Base-by-base conservation (phyloP, 2,113 vertebrate genomes). In the Cheilinus undulatus region DNA sequence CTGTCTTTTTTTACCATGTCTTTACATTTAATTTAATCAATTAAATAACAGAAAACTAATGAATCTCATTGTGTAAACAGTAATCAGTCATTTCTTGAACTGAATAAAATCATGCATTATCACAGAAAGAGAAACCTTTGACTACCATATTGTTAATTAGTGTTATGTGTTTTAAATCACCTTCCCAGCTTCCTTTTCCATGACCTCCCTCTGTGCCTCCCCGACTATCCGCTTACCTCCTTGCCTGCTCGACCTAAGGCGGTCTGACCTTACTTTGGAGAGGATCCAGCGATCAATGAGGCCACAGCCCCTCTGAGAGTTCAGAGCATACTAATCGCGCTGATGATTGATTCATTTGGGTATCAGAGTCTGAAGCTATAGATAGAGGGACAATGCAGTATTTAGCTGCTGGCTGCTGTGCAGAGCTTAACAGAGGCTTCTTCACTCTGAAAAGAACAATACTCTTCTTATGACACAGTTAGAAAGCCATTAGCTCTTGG, bases 341-440 rank as follows among this genome's bases (percentile, higher is more conserved):
- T 68, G 65, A 86, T 81, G 84, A 91, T 91, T 90, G 89, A 92
- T 90, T 88, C 0, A 81, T 85, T 73, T 77, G 79, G 65, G 78
- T 82, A 89, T 73, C 82, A 74, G 80, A 66, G 58, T 71, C 71
- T 38, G 36, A 26, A 61, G 72, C 73, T 75, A 81, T 63, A 71
- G 69, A 73, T 73, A 63, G 58, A 52, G 68, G 36, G 23, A 56
- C 68, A 68, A 58, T 67, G 76, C 57, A 52, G 78, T 51, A 19
- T 84, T 73, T 66, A 80, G 65, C 58, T 50, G 57, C 58, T 65
- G 67, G 61, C 65, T 59, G 13, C 42, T 52, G 61, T 54, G 51
- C 52, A 51, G 17, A 19, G 32, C 19, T 69, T 22, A 42, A 43
- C 15, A 53, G 53, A 56, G 26, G 42, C 2, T n/a, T 17, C 24